These are phyloP conservation scores for Tetanocera ferruginea DNA, from an alignment of 2,888 invertebrate genomes.

Conservation along the genomic window DNA sequence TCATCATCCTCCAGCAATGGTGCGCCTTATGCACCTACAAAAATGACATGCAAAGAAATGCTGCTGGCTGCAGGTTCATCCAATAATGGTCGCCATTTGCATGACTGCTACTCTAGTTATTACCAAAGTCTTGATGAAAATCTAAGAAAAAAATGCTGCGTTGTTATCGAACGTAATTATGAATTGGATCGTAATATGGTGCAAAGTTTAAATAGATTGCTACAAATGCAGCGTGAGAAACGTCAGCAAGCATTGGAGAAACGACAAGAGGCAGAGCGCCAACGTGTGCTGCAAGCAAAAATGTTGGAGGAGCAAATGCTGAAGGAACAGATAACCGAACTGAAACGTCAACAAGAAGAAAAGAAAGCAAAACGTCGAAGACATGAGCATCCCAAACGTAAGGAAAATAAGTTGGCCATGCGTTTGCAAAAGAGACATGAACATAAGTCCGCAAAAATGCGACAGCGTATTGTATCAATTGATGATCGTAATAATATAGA, in stretches of 20 bases:
- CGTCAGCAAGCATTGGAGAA: conserved; percentile 33
- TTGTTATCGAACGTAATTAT: conserved; percentile 34
- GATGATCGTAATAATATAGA: background rate
- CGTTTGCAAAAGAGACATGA: background rate
- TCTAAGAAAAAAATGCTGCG: conserved; percentile 34
- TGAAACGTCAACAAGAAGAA: conserved; percentile 34
- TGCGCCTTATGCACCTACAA: background rate
- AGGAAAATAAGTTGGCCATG: background rate
- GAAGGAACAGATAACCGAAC: conserved; percentile 33
- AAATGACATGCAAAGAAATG: background rate
- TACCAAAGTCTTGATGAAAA: conserved; percentile 27
- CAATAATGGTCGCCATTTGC: background rate
- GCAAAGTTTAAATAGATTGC: conserved; percentile 31
- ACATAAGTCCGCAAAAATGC: background rate
- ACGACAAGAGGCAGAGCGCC: conserved; percentile 1
- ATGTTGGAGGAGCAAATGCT: conserved; percentile 28
- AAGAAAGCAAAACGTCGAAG: background rate
- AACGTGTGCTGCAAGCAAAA: conserved; percentile 24
- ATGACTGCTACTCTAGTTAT: background rate
- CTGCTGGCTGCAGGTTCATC: background rate
- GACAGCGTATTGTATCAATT: too few relatives aligned
- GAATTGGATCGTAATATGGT: conserved; percentile 2
- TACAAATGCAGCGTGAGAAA: conserved; percentile 39
- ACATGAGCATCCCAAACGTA: background rate
- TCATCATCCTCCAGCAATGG: background rate